A percentile compares a stretch with the other conserved stretches of the same genome.
These are phyloP conservation scores for Orussus abietinus DNA, from an alignment of 1,140 invertebrate genomes.

Conservation along the genomic window DNA sequence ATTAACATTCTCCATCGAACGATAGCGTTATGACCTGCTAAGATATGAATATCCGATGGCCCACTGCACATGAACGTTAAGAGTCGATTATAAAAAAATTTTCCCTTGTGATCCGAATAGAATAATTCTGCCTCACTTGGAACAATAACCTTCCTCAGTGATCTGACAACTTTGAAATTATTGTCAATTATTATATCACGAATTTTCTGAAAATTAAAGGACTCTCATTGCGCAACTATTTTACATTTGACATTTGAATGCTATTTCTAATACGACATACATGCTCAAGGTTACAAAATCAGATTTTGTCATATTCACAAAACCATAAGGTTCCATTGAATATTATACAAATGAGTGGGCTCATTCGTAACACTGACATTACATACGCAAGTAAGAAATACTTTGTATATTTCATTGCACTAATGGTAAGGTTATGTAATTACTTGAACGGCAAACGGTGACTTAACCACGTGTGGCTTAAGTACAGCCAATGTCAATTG, in stretches of 20 bases:
- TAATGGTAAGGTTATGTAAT: slow-evolving; percentile 15
- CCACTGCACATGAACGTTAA: slow-evolving; percentile 87
- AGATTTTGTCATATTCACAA: neutral
- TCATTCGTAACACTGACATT: slow-evolving; percentile 5
- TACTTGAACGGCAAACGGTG: slow-evolving; percentile 62
- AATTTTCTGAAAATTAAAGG: slow-evolving; percentile 56
- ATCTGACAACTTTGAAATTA: slow-evolving; percentile 72
- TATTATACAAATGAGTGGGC: slow-evolving; percentile 1
- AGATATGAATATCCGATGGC: slow-evolving; percentile 71
- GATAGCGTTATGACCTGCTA: slow-evolving; percentile 74
- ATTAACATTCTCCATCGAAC: slow-evolving; percentile 75
- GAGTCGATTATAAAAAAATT: slow-evolving; percentile 85
- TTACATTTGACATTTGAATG: too few relatives aligned
- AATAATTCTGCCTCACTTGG: slow-evolving; percentile 68
- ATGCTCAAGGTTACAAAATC: too few relatives aligned
- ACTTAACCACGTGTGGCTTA: slow-evolving; percentile 71
- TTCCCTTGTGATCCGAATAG: slow-evolving; percentile 78
- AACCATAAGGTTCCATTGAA: neutral
- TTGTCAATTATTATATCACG: slow-evolving; percentile 65
- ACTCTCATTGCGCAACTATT: slow-evolving; percentile 1
- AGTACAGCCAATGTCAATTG: slow-evolving; percentile 68
- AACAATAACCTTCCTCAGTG: slow-evolving; percentile 62
- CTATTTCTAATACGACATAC: too few relatives aligned
- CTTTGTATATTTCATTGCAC: slow-evolving; percentile 8
- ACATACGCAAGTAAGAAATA: slow-evolving; percentile 1